These are phyloP conservation scores for Ptycholaimellus sp. DNA, from an alignment of 2,888 invertebrate genomes.

Conservation along the genomic window DNA sequence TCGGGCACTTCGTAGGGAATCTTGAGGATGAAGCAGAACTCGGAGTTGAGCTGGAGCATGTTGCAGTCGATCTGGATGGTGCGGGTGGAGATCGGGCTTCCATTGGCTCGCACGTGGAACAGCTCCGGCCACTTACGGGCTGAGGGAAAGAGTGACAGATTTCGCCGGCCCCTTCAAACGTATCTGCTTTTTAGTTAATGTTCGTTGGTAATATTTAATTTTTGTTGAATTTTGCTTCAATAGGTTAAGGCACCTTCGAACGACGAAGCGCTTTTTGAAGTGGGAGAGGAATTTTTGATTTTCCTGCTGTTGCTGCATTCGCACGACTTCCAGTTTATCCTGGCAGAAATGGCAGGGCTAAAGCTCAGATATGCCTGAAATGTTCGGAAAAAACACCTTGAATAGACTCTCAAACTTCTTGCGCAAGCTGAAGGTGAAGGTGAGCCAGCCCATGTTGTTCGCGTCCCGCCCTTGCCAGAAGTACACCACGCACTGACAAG, in stretches of 20 bases:
- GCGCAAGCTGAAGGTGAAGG: constrained; percentile 66
- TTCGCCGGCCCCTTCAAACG: constrained; percentile 17
- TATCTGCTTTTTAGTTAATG: constrained; percentile 1
- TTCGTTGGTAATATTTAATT: background rate
- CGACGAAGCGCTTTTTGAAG: constrained; percentile 75
- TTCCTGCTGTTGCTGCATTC: constrained; percentile 94
- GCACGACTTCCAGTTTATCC: constrained; percentile 67
- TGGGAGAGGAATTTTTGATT: constrained; percentile 93
- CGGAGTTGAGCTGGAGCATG: constrained; percentile 61
- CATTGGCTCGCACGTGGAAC: constrained; percentile 82
- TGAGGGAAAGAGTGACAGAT: constrained; percentile 8
- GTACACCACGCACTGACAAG: constrained; percentile 84
- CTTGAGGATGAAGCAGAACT: constrained; percentile 50
- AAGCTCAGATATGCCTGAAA: too few relatives aligned
- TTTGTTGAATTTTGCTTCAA: background rate
- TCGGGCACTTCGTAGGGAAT: constrained; percentile 13
- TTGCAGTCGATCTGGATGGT: constrained; percentile 44
- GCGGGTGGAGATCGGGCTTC: constrained; percentile 52
- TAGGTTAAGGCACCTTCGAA: constrained; percentile 25
- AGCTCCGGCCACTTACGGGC: constrained; percentile 43
- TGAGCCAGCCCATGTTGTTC: constrained; percentile 96
- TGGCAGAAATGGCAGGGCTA: too few relatives aligned
- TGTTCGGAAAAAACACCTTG: too few relatives aligned
- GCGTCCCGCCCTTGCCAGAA: constrained; percentile 96
- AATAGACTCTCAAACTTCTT: constrained; percentile 68